A percentile compares a stretch with the other conserved stretches of the same genome.
Conservation (phyloP, 2,888 invertebrate genomes). For the Zaprionus bogoriensis region DNA sequence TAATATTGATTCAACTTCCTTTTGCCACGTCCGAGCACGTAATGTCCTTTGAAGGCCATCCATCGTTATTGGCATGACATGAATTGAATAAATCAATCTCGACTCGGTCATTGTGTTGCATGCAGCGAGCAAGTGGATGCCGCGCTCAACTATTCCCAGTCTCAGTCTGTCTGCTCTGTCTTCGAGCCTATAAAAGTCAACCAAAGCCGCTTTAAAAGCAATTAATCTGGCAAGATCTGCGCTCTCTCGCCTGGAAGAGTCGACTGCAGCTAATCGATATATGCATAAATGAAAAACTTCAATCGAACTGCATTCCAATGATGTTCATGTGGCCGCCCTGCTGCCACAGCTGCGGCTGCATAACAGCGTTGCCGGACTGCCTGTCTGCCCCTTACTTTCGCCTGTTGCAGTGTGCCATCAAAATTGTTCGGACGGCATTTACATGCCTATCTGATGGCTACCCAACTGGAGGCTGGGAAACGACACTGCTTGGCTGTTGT, state of each 20-base stretch:
- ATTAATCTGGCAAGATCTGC: constrained; percentile 6
- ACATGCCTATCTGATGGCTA: constrained; percentile 15
- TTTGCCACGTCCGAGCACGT: constrained; percentile 13
- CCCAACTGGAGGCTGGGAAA: neutral
- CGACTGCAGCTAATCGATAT: constrained; percentile 27
- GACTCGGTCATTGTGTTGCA: constrained; percentile 24
- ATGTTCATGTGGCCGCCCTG: constrained; percentile 9
- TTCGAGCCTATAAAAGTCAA: constrained; percentile 1
- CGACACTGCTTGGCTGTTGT: constrained; percentile 25
- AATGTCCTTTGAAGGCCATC: constrained; percentile 14
- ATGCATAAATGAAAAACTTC: constrained; percentile 41
- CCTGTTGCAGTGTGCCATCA: neutral
- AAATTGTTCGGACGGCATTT: constrained; percentile 22
- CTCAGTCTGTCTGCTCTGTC: neutral
- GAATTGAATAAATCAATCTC: constrained; percentile 59
- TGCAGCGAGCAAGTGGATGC: constrained; percentile 54
- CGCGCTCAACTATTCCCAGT: constrained; percentile 14
- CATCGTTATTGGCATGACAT: constrained; percentile 28
- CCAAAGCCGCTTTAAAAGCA: constrained; percentile 2
- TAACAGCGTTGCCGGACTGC: constrained; percentile 42
- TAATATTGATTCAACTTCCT: constrained; percentile 62
- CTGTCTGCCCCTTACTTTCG: neutral
- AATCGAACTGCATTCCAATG: constrained; percentile 36
- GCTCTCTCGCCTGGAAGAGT: constrained; percentile 20
- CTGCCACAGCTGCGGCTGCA: constrained; percentile 10